Conservation (phyloP, 2,113 vertebrate species). For the Dromaius novaehollandiae region DNA sequence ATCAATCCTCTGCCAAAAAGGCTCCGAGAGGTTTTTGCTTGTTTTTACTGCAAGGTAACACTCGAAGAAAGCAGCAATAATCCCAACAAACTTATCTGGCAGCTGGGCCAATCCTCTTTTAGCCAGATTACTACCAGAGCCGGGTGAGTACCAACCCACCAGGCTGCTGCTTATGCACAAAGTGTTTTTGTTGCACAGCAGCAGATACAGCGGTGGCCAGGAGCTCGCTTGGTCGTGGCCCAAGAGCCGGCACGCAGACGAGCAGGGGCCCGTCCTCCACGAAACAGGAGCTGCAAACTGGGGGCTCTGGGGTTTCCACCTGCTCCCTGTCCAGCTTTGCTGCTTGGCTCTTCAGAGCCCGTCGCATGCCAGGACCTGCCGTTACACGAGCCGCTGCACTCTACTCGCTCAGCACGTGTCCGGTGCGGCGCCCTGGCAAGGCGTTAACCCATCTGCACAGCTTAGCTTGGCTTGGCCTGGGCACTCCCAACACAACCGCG, state of each 20-base stretch:
- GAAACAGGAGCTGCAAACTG: neutral
- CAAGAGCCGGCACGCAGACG: fast-evolving
- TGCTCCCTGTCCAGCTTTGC: too few species aligned
- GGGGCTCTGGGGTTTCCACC: neutral
- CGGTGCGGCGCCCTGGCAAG: neutral
- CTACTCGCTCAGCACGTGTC: too few species aligned
- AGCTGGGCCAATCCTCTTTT: conserved; percentile 8
- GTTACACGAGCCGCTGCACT: neutral
- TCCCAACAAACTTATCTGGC: neutral
- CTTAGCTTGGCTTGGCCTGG: too few species aligned
- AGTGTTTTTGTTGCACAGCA: neutral
- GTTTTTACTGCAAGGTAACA: neutral
- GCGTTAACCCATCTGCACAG: neutral
- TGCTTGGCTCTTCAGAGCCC: neutral
- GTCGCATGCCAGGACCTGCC: neutral
- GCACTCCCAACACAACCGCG: fast-evolving
- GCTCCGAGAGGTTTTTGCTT: neutral
- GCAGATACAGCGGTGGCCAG: neutral
- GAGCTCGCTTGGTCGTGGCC: fast-evolving
- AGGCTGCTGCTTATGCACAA: neutral
- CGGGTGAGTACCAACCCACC: neutral
- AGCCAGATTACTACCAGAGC: conserved; percentile 5
- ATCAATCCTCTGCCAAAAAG: neutral
- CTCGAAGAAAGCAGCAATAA: neutral
- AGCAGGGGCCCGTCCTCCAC: too few species aligned